Conservation (phyloP, 2,113 vertebrate species). For the Parus major region DNA sequence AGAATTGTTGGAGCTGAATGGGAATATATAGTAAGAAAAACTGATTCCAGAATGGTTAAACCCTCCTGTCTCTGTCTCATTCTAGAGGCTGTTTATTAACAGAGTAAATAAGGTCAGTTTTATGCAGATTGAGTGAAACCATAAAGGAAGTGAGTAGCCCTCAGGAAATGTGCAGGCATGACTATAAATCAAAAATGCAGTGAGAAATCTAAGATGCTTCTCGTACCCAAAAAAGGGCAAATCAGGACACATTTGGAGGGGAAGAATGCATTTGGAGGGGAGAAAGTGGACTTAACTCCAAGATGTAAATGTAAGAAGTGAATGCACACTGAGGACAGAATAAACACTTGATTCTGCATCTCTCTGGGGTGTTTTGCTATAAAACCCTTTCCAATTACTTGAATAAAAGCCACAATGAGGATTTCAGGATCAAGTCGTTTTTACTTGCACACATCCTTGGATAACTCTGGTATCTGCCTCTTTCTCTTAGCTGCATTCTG, state of each 20-base stretch:
- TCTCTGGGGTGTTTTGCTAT: neutral
- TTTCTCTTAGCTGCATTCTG: neutral
- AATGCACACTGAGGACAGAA: neutral
- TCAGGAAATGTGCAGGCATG: conserved; percentile 9
- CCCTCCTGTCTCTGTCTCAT: neutral
- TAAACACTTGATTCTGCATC: neutral
- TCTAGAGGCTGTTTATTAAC: conserved; percentile 30
- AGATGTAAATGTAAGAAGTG: neutral
- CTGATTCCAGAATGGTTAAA: neutral
- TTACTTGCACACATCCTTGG: neutral
- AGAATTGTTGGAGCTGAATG: neutral
- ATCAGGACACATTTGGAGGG: neutral
- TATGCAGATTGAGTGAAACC: conserved; percentile 28
- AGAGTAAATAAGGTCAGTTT: conserved; percentile 9
- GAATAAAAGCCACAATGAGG: neutral
- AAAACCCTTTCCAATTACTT: neutral
- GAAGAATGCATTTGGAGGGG: neutral
- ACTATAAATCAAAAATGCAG: neutral
- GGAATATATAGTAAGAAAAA: neutral
- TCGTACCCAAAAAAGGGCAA: neutral
- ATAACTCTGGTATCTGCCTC: neutral
- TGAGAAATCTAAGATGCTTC: conserved; percentile 5
- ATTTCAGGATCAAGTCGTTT: neutral
- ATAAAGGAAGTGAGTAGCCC: conserved; percentile 1
- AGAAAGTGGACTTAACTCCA: neutral